phyloP scores from a whole-genome alignment of 1,140 invertebrate species.

The Apis dorsata region DNA sequence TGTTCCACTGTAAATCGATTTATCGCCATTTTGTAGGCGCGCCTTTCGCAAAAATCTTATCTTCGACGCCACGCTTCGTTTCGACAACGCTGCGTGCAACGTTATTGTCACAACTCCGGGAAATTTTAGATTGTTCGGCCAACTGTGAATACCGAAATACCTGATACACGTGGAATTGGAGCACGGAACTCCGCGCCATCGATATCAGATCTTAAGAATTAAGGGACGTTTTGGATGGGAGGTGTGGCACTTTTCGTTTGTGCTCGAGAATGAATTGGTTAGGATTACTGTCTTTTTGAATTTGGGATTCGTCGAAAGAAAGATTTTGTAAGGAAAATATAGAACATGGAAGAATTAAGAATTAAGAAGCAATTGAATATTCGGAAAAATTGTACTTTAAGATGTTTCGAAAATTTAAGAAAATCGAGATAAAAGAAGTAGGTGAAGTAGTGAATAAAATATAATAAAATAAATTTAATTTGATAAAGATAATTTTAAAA shows the following conservation, averaged over 20 bases:
- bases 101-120: background rate
- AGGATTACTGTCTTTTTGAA: background rate
- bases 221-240: background rate
- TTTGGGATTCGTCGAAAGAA: too few relatives aligned
- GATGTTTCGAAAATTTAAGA: too few relatives aligned
- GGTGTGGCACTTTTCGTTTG: background rate
- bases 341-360: too few relatives aligned
- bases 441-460: too few relatives aligned
- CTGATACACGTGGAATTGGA: background rate
- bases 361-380: too few relatives aligned
- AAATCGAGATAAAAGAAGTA: too few relatives aligned
- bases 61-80: background rate
- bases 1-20: too few relatives aligned
- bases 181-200: background rate
- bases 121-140: constrained; percentile 24
- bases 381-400: too few relatives aligned
- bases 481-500: too few relatives aligned
- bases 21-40: too few relatives aligned
- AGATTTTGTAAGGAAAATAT: too few relatives aligned
- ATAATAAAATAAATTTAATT: too few relatives aligned
- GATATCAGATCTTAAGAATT: background rate
- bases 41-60: background rate
- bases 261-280: background rate
- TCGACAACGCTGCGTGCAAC: background rate
- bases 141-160: constrained; percentile 6